Evolutionary conservation across 1,140 invertebrate species (phyloP), one percentile per base, ranked within the genome.

Genomic region (Scaptomyza pallida): DNA sequence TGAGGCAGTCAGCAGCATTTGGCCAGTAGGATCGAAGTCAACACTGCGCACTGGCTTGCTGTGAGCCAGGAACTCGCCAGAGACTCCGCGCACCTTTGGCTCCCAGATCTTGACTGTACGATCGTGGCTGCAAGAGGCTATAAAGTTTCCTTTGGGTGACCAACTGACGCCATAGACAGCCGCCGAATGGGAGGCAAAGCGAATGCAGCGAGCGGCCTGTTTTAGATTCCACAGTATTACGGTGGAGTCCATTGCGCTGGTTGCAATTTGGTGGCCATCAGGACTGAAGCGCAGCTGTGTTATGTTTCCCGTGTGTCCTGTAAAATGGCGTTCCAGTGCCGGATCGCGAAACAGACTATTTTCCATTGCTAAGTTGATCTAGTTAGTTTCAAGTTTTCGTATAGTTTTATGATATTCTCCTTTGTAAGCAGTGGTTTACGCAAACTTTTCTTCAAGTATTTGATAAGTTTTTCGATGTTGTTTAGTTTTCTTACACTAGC

Each of bases 101-200:
- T 97, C 94, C 97, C 97, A 98, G 15, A 98, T 92, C 72, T 97
- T 92, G 0, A 98, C 95, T 19, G 95, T 95, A 90, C 95, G 94
- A 88, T 98, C 97, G 61, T 95, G 93, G 0, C 97, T 97, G 23
- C 94, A 94, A 21, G 97, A 97, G 2, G 96, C 96, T 73, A 98
- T 93, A 16, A 97, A 92, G 89, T 95, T 94, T 1, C 96, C 97
- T 55, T 95, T 94, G 44, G 96, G 95, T 9, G 96, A 95, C 93
- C 97, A 98, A 60, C 93, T 93, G 0, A 97, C 93, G 57, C 92
- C 93, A 70, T 94, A 93, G 5, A 95, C 93, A 10, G 92, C 90
- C 75, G 94, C 94, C 43, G 93, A 92, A 61, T 96, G 95, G 0
- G 93, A 94, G 50, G 93, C 91, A 77, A 95, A 96, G 75, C 93